These are phyloP conservation scores for Crambe crambe DNA, from an alignment of 37 sponge, comb jelly and placozoan genomes.

Conservation along the genomic window DNA sequence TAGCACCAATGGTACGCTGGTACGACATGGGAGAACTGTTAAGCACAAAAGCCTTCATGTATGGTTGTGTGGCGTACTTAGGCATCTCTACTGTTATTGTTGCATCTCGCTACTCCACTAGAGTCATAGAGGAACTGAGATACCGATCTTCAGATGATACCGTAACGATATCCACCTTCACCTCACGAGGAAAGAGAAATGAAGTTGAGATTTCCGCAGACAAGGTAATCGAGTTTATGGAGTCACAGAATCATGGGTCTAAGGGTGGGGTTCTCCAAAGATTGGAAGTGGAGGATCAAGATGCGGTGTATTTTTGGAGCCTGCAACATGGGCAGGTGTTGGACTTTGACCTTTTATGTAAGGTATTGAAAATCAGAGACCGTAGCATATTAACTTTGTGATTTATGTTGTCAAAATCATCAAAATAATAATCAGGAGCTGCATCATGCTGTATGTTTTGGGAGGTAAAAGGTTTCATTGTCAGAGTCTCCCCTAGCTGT, in stretches of 20 bases:
- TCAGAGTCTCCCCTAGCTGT: too few relatives aligned
- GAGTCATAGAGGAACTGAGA: constrained; percentile 61
- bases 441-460: too few relatives aligned
- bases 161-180: constrained; percentile 62
- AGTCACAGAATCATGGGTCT: constrained; percentile 9
- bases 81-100: constrained; percentile 33
- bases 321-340: constrained; percentile 40
- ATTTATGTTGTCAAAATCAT: too few relatives aligned
- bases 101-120: constrained; percentile 46
- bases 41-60: constrained; percentile 12
- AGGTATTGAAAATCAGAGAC: not conserved
- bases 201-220: not conserved
- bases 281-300: constrained; percentile 8
- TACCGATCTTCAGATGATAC: not conserved
- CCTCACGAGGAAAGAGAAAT: constrained; percentile 61
- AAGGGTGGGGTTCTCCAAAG: constrained; percentile 20
- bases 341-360: constrained; percentile 19
- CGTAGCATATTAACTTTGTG: too few relatives aligned
- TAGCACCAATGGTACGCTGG: constrained; percentile 55
- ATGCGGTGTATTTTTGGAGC: constrained; percentile 37
- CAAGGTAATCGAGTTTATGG: constrained; percentile 40
- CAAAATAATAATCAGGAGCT: too few relatives aligned
- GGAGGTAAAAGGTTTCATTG: too few relatives aligned
- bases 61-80: constrained; percentile 36
- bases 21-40: constrained; percentile 35